These are phyloP conservation scores for Gavia stellata DNA, from an alignment of 2,113 vertebrate genomes.

Conservation along the genomic window DNA sequence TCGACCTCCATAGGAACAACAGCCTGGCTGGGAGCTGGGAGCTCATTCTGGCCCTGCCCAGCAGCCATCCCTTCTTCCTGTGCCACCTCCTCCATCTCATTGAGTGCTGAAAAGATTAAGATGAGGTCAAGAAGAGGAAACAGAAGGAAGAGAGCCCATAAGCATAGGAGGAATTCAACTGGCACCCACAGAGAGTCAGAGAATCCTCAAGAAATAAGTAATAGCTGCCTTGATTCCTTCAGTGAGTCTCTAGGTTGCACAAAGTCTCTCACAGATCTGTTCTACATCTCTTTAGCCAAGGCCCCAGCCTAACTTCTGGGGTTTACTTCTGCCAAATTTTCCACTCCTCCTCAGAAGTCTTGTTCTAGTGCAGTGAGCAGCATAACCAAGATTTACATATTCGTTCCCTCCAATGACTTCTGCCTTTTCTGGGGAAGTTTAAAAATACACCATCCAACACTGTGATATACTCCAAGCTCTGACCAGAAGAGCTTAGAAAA, in stretches of 20 bases:
- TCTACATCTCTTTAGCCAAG: neutral
- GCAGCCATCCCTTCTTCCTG: slow-evolving; percentile 79
- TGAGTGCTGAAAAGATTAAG: slow-evolving; percentile 72
- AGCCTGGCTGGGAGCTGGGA: slow-evolving; percentile 66
- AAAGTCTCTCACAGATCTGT: neutral
- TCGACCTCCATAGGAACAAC: slow-evolving; percentile 77
- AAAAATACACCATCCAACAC: neutral
- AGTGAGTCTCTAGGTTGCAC: neutral
- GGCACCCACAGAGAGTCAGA: neutral
- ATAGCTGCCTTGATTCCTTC: neutral
- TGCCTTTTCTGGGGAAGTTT: neutral
- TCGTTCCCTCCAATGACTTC: neutral
- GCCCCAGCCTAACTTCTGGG: neutral
- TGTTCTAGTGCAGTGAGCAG: neutral
- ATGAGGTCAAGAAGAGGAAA: neutral
- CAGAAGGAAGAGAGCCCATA: neutral
- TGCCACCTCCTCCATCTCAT: slow-evolving; percentile 85
- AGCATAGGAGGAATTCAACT: neutral
- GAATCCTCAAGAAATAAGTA: neutral
- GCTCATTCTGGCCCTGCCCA: slow-evolving; percentile 62
- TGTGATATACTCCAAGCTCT: neutral
- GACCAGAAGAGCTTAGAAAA: neutral
- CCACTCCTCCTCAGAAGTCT: neutral
- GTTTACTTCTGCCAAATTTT: neutral
- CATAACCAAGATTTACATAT: neutral